A percentile compares a stretch with the other conserved stretches of the same genome.
phyloP scores from a whole-genome alignment of 2,113 vertebrate species.

The Pluvialis apricaria region DNA sequence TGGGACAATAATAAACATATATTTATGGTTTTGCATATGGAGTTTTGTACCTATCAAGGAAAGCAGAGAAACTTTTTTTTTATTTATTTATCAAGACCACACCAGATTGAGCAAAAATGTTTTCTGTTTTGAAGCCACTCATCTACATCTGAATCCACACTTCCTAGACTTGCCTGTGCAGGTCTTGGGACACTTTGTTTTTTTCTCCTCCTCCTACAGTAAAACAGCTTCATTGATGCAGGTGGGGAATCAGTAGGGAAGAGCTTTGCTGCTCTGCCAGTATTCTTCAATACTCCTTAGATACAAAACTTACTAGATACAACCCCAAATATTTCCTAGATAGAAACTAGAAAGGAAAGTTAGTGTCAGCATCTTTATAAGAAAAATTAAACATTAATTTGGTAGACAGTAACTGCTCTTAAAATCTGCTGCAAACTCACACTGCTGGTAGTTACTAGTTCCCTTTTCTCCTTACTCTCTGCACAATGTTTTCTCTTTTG shows the following conservation, averaged over 20 bases:
- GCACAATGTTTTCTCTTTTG: neutral
- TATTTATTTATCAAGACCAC: neutral
- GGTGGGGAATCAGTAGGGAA: neutral
- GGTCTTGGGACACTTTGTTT: neutral
- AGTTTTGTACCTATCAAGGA: neutral
- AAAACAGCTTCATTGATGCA: neutral
- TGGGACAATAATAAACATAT: neutral
- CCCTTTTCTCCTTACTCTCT: neutral
- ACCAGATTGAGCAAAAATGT: neutral
- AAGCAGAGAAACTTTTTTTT: neutral
- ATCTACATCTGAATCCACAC: neutral
- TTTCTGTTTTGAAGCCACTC: neutral
- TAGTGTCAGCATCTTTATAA: neutral
- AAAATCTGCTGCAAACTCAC: constrained; percentile 15
- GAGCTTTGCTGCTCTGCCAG: neutral
- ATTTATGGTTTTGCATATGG: neutral
- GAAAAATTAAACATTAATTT: constrained; percentile 10
- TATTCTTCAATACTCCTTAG: neutral
- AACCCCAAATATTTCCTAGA: neutral
- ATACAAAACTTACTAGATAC: neutral
- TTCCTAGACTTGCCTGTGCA: neutral
- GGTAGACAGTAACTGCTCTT: neutral
- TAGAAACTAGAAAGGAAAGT: neutral
- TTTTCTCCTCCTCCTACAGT: neutral
- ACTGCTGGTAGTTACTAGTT: neutral